phyloP scores from a whole-genome alignment of 2,113 vertebrate genomes.

The Hepsetus odoe region DNA sequence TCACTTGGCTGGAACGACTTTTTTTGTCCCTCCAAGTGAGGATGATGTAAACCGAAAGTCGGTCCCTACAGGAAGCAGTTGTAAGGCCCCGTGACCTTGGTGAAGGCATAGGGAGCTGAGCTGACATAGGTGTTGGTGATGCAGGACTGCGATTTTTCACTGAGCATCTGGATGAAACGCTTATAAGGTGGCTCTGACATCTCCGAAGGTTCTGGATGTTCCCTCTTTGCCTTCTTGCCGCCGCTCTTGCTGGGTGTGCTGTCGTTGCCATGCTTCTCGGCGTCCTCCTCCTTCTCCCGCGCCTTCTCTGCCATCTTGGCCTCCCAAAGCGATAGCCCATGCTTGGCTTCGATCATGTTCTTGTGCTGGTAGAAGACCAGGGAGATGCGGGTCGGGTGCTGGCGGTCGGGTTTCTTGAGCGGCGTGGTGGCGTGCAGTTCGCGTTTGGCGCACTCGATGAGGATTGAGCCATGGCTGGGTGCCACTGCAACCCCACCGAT shows the following conservation, averaged over 20 bases:
- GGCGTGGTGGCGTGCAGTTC: conserved; percentile 96
- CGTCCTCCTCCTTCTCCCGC: conserved; percentile 92
- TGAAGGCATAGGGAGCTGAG: conserved; percentile 95
- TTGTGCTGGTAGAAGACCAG: conserved; percentile 99
- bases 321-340: conserved; percentile 93
- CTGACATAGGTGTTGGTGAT: conserved; percentile 94
- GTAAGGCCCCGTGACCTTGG: conserved; percentile 98
- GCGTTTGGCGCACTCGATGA: conserved; percentile 96
- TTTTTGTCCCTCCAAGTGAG: conserved; percentile 59
- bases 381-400: conserved; percentile 90
- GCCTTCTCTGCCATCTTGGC: conserved; percentile 97
- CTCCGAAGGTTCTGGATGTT: conserved; percentile 82
- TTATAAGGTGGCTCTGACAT: conserved; percentile 81
- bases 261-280: conserved; percentile 87
- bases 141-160: conserved; percentile 84
- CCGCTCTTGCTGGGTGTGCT: conserved; percentile 85
- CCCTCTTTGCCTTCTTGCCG: conserved; percentile 88
- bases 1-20: conserved; percentile 55
- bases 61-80: conserved; percentile 84
- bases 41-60: conserved; percentile 68
- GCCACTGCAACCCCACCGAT: conserved; percentile 97
- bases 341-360: conserved; percentile 95
- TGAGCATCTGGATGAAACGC: conserved; percentile 88
- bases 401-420: conserved; percentile 89
- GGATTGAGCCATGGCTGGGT: conserved; percentile 92